These are phyloP conservation scores for Oryzias sinensis DNA, from an alignment of 2,797 vertebrate genomes.

Conservation along the genomic window DNA sequence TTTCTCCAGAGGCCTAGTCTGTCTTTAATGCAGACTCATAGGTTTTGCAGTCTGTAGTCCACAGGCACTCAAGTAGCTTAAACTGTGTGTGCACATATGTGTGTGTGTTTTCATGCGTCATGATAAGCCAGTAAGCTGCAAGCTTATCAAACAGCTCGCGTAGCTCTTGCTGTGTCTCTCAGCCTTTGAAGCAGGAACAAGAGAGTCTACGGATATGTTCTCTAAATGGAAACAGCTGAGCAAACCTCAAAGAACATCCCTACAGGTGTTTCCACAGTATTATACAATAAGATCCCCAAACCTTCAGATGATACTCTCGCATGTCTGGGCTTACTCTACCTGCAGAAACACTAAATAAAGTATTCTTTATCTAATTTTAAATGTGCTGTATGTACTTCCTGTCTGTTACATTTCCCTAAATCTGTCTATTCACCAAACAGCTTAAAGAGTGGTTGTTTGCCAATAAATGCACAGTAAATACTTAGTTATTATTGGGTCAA, in stretches of 20 bases:
- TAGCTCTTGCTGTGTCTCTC: conserved; percentile 43
- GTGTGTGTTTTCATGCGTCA: conserved; percentile 54
- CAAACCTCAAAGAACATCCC: conserved; percentile 38
- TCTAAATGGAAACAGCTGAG: conserved; percentile 20
- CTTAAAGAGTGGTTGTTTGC: too few species aligned
- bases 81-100: conserved; percentile 25
- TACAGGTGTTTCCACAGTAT: conserved; percentile 23
- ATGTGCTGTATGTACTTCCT: too few species aligned
- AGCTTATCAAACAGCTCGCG: conserved; percentile 59
- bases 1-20: conserved; percentile 31
- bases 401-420: too few species aligned
- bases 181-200: conserved; percentile 61
- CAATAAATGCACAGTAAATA: too few species aligned
- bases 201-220: conserved; percentile 29
- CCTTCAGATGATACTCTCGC: conserved; percentile 1
- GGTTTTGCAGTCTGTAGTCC: conserved; percentile 34
- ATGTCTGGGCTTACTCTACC: too few species aligned
- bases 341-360: too few species aligned
- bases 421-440: too few species aligned
- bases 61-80: conserved; percentile 48
- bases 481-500: too few species aligned
- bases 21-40: conserved; percentile 44
- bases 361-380: too few species aligned
- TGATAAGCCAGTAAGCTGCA: conserved; percentile 60
- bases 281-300: conserved; percentile 14